Conservation (phyloP, 1,140 invertebrate species). For the Vanessa tameamea region DNA sequence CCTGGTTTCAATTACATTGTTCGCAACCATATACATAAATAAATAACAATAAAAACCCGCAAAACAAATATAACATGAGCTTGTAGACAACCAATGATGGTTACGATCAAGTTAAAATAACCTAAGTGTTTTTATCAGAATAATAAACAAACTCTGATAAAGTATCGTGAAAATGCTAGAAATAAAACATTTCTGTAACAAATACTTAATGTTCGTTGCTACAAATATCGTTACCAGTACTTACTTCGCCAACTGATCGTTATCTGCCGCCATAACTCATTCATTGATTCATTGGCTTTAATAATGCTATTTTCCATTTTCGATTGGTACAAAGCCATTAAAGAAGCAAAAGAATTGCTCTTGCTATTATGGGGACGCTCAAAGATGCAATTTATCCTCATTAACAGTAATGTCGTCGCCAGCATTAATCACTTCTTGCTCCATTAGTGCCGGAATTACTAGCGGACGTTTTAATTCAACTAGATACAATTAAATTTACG, state of each 20-base stretch:
- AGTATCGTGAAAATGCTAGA: not conserved
- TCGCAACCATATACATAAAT: too few species aligned
- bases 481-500: conserved; percentile 22
- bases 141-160: too few species aligned
- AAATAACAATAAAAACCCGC: too few species aligned
- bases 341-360: conserved; percentile 58
- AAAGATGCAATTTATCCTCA: conserved; percentile 73
- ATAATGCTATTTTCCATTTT: conserved; percentile 24
- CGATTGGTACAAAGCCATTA: conserved; percentile 33
- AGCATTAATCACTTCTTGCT: conserved; percentile 66
- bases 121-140: too few species aligned
- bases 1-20: too few species aligned
- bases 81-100: too few species aligned
- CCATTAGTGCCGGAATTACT: conserved; percentile 66
- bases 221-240: not conserved
- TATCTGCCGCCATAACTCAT: not conserved
- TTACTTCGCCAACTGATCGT: not conserved
- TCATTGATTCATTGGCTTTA: conserved; percentile 2
- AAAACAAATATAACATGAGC: too few species aligned
- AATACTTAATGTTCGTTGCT: not conserved
- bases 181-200: not conserved
- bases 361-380: conserved; percentile 57
- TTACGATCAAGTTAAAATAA: too few species aligned
- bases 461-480: conserved; percentile 41
- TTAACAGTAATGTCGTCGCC: conserved; percentile 64